Conservation (phyloP, 2,113 vertebrate genomes). For the Clarias macrocephalus region DNA sequence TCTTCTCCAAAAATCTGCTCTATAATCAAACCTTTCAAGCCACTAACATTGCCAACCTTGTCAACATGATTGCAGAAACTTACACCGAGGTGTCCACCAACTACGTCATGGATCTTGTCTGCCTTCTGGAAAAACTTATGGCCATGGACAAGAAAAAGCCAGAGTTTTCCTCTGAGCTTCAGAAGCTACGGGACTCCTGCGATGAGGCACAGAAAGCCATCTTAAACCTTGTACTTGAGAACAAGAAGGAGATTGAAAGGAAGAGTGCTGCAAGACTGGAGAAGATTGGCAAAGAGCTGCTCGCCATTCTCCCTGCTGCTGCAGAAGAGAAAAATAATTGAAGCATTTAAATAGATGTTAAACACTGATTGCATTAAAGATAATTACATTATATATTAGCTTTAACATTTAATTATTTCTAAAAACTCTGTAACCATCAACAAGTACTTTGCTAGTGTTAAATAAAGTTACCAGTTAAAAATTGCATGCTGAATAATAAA, state of each 20-base stretch:
- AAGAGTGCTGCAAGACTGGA: slow-evolving; percentile 2
- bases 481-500: too few species aligned
- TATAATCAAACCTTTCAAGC: slow-evolving; percentile 58
- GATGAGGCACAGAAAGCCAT: not conserved
- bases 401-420: too few species aligned
- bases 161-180: slow-evolving; percentile 28
- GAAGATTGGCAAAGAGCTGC: slow-evolving; percentile 9
- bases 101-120: slow-evolving; percentile 46
- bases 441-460: too few species aligned
- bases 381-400: too few species aligned
- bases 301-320: slow-evolving; percentile 17
- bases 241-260: not conserved
- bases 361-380: too few species aligned
- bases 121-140: slow-evolving; percentile 56
- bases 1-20: slow-evolving; percentile 47
- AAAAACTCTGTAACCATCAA: too few species aligned
- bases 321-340: not conserved
- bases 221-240: not conserved
- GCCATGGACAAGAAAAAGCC: slow-evolving; percentile 51
- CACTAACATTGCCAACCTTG: slow-evolving; percentile 50
- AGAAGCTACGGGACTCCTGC: slow-evolving; percentile 9
- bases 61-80: slow-evolving; percentile 60
- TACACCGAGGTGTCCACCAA: slow-evolving; percentile 56
- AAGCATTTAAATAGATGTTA: not conserved
- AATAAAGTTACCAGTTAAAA: too few species aligned